Percentiles rank a stretch among this genome's conserved stretches.
Conservation (phyloP, 2,888 invertebrate species). For the Phasia obesa region DNA sequence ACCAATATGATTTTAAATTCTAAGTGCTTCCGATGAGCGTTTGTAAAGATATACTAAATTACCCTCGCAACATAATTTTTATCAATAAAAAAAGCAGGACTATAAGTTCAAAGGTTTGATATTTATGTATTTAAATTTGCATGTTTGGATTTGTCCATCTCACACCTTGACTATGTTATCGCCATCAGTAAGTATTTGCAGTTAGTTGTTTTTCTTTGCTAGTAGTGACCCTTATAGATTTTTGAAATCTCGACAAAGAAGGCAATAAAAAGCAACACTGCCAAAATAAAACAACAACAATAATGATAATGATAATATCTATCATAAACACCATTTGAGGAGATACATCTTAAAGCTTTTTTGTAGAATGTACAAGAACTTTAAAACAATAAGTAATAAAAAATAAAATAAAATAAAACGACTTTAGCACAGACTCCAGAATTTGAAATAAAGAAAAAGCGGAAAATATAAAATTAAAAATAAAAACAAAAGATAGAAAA, state of each 20-base stretch:
- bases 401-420: constrained; percentile 13
- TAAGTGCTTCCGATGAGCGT: too few species aligned
- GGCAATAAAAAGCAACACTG: constrained; percentile 3
- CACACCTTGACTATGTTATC: not conserved
- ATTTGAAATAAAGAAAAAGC: constrained; percentile 10
- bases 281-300: not conserved
- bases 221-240: constrained; percentile 21
- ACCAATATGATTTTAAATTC: too few species aligned
- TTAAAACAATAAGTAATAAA: constrained; percentile 35
- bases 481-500: constrained; percentile 7
- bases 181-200: not conserved
- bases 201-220: not conserved
- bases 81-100: too few species aligned
- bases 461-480: constrained; percentile 17
- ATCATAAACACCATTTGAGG: constrained; percentile 25
- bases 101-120: not conserved
- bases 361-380: constrained; percentile 28
- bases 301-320: constrained; percentile 5
- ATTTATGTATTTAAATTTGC: not conserved
- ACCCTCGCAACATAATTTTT: too few species aligned
- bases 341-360: constrained; percentile 41
- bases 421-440: constrained; percentile 44
- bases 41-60: too few species aligned
- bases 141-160: not conserved
- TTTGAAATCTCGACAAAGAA: not conserved